These are phyloP conservation scores for Melanargia galathea DNA, from an alignment of 2,888 invertebrate genomes.

Conservation along the genomic window DNA sequence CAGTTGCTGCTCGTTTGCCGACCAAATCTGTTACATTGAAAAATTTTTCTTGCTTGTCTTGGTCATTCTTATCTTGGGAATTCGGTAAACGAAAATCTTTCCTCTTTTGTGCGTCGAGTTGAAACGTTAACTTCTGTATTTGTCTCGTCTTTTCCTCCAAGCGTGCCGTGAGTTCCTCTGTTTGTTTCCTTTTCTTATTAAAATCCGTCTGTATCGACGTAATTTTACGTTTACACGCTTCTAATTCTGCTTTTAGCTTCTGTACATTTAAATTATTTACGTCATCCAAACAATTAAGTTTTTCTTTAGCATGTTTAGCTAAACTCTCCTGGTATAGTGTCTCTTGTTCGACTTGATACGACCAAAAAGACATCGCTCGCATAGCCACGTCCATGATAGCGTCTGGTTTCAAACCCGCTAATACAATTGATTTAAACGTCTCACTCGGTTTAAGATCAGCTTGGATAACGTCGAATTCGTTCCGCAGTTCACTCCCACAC, in stretches of 20 bases:
- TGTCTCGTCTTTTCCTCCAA: slow-evolving; percentile 73
- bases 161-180: slow-evolving; percentile 69
- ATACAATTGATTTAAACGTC: slow-evolving; percentile 78
- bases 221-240: slow-evolving; percentile 74
- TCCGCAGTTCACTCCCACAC: slow-evolving; percentile 73
- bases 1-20: slow-evolving; percentile 60
- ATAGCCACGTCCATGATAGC: slow-evolving; percentile 80
- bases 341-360: slow-evolving; percentile 79
- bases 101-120: slow-evolving; percentile 69
- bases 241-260: slow-evolving; percentile 74
- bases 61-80: slow-evolving; percentile 51
- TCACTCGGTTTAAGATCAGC: slow-evolving; percentile 77
- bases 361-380: slow-evolving; percentile 81
- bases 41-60: slow-evolving; percentile 61
- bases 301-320: slow-evolving; percentile 73
- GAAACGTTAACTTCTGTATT: slow-evolving; percentile 74
- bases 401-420: slow-evolving; percentile 79
- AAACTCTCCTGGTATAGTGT: slow-evolving; percentile 75
- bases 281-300: slow-evolving; percentile 74
- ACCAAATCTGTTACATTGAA: slow-evolving; percentile 74
- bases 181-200: slow-evolving; percentile 71
- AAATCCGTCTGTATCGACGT: slow-evolving; percentile 67
- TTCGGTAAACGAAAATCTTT: slow-evolving; percentile 63
- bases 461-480: slow-evolving; percentile 79
- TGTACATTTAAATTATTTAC: slow-evolving; percentile 69